phyloP scores from a whole-genome alignment of 1,140 invertebrate species.

The Thalassaphorura encarpata region DNA sequence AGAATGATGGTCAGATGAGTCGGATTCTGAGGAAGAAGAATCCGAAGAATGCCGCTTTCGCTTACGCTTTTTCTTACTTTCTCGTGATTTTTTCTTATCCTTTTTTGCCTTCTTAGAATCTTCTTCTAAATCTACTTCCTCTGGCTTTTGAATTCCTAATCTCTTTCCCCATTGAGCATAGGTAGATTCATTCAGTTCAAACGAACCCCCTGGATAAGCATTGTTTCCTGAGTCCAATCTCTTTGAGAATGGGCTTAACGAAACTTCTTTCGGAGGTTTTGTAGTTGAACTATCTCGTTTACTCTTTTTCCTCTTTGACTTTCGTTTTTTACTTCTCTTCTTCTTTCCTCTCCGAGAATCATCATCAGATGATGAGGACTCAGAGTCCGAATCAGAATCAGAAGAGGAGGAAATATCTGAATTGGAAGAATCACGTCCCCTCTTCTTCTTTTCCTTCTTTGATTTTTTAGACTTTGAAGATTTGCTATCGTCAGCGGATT shows the following conservation, averaged over 20 bases:
- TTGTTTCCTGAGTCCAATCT: no score
- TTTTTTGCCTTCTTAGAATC: conserved; percentile 21
- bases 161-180: conserved; percentile 19
- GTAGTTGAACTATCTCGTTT: conserved; percentile 9
- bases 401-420: conserved; percentile 21
- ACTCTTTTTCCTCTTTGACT: conserved; percentile 24
- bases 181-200: conserved; percentile 11
- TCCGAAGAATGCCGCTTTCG: conserved; percentile 17
- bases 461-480: conserved; percentile 34
- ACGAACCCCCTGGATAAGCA: no score
- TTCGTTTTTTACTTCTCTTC: conserved; percentile 49
- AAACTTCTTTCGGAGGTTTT: conserved; percentile 16
- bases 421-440: conserved; percentile 9
- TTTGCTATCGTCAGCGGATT: conserved; percentile 42
- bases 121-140: conserved; percentile 1
- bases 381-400: conserved; percentile 17
- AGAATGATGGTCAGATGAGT: conserved; percentile 19
- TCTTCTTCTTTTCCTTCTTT: conserved; percentile 34
- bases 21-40: conserved; percentile 16
- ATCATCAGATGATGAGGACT: conserved; percentile 23
- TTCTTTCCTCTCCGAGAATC: conserved; percentile 48
- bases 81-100: conserved; percentile 23
- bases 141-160: background rate
- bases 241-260: conserved; percentile 28
- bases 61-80: conserved; percentile 25